Conservation (phyloP, 2,113 vertebrate genomes). For the Vulpes ferrilata region DNA sequence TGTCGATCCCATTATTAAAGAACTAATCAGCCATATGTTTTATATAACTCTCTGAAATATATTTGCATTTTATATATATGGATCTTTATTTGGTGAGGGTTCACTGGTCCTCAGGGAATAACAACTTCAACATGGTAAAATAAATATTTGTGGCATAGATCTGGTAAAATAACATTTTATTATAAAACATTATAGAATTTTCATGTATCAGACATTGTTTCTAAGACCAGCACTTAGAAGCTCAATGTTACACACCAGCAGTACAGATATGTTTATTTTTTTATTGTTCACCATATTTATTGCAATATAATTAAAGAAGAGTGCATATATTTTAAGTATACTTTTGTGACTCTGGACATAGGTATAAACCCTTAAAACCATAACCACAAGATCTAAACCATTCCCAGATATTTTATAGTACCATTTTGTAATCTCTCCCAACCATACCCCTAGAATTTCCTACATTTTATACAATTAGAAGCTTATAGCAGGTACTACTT, state of each 20-base stretch:
- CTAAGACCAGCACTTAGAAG: background rate
- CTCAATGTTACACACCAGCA: background rate
- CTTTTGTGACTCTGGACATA: background rate
- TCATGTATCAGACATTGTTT: background rate
- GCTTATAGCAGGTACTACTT: background rate
- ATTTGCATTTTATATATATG: constrained; percentile 31
- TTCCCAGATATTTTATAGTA: background rate
- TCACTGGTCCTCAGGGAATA: background rate
- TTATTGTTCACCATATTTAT: background rate
- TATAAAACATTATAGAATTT: background rate
- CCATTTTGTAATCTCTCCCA: background rate
- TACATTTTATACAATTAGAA: background rate
- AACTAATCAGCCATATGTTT: constrained; percentile 50
- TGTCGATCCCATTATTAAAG: constrained; percentile 27
- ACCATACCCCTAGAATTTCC: background rate
- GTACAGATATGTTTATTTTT: background rate
- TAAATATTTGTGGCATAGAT: background rate
- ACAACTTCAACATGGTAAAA: background rate
- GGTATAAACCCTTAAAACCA: background rate
- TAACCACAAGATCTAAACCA: background rate
- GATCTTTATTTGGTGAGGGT: background rate
- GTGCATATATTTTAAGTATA: background rate
- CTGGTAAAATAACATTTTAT: background rate
- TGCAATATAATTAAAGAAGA: background rate
- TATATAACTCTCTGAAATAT: background rate